A percentile compares a stretch with the other conserved stretches of the same genome.
phyloP scores from a whole-genome alignment of 2,888 invertebrate genomes.

The Miltochrista miniata region DNA sequence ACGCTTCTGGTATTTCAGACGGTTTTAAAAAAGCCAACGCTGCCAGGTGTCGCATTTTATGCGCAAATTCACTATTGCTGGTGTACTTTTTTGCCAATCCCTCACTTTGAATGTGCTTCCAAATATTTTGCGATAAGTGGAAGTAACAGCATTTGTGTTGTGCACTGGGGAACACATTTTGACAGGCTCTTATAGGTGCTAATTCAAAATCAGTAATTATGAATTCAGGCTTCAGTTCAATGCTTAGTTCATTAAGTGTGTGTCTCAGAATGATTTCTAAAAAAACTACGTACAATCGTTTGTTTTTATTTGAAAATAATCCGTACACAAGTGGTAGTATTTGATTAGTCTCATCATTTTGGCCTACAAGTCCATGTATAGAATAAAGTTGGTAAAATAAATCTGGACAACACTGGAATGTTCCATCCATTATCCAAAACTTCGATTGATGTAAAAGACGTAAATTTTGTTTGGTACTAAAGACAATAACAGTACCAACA shows the following conservation, averaged over 20 bases:
- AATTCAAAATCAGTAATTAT: too few species aligned
- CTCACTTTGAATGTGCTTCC: too few species aligned
- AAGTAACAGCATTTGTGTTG: too few species aligned
- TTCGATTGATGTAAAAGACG: conserved; percentile 5
- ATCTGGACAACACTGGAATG: conserved; percentile 1
- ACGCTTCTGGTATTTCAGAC: conserved; percentile 11
- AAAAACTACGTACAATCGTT: conserved; percentile 5
- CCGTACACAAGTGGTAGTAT: too few species aligned
- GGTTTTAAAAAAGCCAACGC: conserved; percentile 12
- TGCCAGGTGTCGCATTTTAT: conserved; percentile 12
- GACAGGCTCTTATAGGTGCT: too few species aligned
- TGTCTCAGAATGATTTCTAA: conserved; percentile 6
- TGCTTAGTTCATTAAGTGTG: too few species aligned
- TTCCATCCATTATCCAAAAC: conserved; percentile 12
- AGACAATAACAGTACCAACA: conserved; percentile 2
- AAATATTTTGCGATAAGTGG: too few species aligned
- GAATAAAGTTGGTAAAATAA: conserved; percentile 2
- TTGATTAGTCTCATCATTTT: conserved; percentile 5
- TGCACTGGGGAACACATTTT: too few species aligned
- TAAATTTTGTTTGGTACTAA: conserved; percentile 9
- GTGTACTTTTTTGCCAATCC: too few species aligned
- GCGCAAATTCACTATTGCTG: too few species aligned
- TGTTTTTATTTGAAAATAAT: too few species aligned
- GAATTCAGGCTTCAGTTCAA: too few species aligned
- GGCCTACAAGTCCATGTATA: conserved; percentile 6